Conservation (phyloP, 2,888 invertebrate genomes). For the Periphyllus acericola region DNA sequence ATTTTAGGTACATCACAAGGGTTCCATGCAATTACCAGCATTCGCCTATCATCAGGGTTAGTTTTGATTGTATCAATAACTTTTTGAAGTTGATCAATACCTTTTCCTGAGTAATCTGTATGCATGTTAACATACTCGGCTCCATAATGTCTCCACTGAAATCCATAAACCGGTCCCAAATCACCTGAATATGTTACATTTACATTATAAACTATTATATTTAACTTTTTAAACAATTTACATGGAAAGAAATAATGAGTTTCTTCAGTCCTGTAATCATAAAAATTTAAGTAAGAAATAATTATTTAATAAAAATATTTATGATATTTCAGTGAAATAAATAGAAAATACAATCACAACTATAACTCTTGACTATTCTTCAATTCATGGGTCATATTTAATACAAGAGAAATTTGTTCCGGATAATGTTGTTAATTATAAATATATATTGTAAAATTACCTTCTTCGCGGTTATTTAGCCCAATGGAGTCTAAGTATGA, state of each 20-base stretch:
- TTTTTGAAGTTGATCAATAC: constrained; percentile 88
- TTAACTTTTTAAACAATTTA: neutral
- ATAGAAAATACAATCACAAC: too few species aligned
- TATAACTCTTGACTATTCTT: too few species aligned
- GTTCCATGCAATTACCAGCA: constrained; percentile 96
- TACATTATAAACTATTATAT: neutral
- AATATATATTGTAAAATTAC: constrained; percentile 66
- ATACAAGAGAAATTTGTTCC: too few species aligned
- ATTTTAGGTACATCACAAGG: constrained; percentile 86
- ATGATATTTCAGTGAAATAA: too few species aligned
- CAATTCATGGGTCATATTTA: too few species aligned
- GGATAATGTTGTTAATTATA: too few species aligned
- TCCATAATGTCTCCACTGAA: constrained; percentile 98
- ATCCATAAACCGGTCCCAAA: constrained; percentile 96
- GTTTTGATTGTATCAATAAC: constrained; percentile 83
- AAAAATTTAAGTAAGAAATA: neutral
- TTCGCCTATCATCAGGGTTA: constrained; percentile 87
- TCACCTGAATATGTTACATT: constrained; percentile 73
- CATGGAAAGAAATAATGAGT: too few species aligned
- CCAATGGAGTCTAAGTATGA: constrained; percentile 89
- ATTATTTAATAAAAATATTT: too few species aligned
- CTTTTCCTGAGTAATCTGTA: constrained; percentile 83
- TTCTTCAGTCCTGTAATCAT: neutral
- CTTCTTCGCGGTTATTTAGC: constrained; percentile 85
- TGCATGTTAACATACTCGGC: constrained; percentile 86